These are phyloP conservation scores for Drosophila ustulata DNA, from an alignment of 2,888 invertebrate genomes.

Conservation along the genomic window DNA sequence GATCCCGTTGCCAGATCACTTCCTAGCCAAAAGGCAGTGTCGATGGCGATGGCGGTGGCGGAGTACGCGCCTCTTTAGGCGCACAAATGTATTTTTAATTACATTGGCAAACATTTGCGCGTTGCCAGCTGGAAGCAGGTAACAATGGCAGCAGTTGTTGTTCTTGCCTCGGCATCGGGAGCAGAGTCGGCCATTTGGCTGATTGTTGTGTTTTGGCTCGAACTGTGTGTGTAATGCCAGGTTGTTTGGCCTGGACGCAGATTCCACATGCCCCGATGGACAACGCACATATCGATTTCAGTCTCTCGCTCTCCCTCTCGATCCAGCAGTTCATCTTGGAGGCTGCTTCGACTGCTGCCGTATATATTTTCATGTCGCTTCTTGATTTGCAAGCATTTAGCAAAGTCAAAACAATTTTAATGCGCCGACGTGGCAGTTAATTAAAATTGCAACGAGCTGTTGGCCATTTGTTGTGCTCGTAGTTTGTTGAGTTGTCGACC, in stretches of 20 bases:
- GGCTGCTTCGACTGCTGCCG: background rate
- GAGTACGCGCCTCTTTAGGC: constrained; percentile 66
- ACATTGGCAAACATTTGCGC: constrained; percentile 75
- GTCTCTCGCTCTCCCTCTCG: constrained; percentile 13
- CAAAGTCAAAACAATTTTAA: constrained; percentile 81
- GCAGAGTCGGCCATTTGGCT: constrained; percentile 63
- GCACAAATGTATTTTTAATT: constrained; percentile 76
- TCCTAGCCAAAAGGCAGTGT: constrained; percentile 27
- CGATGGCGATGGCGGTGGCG: constrained; percentile 2
- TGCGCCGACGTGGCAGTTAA: constrained; percentile 77
- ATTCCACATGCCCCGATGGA: constrained; percentile 43
- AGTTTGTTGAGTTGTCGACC: constrained; percentile 19
- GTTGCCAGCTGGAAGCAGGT: constrained; percentile 38
- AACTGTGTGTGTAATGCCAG: constrained; percentile 44
- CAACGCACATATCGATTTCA: constrained; percentile 72
- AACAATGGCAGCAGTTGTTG: constrained; percentile 32
- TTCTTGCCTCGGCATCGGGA: constrained; percentile 32
- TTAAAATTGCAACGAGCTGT: constrained; percentile 77
- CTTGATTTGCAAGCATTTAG: constrained; percentile 80
- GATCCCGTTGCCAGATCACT: constrained; percentile 26
- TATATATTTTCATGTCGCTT: constrained; percentile 76
- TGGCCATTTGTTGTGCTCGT: constrained; percentile 45
- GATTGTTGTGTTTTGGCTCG: constrained; percentile 74
- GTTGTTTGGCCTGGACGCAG: constrained; percentile 28
- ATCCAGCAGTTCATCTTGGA: background rate